These are phyloP conservation scores for Pachycephala philippinensis DNA, from an alignment of 2,113 vertebrate genomes.

Conservation along the genomic window DNA sequence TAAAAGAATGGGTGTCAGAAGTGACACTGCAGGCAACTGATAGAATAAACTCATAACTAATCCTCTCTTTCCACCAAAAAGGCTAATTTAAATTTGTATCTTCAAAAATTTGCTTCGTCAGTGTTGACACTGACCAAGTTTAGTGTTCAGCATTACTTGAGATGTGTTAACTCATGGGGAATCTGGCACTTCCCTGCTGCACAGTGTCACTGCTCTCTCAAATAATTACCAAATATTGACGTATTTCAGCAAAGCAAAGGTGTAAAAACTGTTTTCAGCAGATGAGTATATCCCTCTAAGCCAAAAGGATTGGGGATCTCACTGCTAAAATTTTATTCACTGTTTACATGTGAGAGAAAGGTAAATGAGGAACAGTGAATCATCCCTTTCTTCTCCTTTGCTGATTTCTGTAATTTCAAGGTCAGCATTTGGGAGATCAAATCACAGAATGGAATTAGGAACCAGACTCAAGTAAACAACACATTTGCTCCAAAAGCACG, in stretches of 20 bases:
- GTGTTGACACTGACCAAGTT: not conserved
- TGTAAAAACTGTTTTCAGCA: not conserved
- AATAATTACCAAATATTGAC: not conserved
- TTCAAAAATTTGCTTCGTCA: not conserved
- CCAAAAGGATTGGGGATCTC: not conserved
- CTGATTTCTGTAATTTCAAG: not conserved
- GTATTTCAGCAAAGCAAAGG: not conserved
- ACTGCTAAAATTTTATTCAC: not conserved
- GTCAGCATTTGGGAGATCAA: not conserved
- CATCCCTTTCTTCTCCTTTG: not conserved
- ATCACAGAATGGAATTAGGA: not conserved
- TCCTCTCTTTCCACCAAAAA: not conserved
- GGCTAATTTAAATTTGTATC: not conserved
- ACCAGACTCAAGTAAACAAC: not conserved
- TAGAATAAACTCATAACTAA: not conserved
- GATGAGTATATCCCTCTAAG: not conserved
- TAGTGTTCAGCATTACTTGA: not conserved
- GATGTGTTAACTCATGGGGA: not conserved
- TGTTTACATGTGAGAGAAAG: not conserved
- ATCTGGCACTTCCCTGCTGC: not conserved
- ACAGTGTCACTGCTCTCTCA: not conserved
- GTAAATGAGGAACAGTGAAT: not conserved
- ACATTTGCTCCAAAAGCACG: not conserved
- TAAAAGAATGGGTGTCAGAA: not conserved
- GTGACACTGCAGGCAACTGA: not conserved